Evolutionary conservation across 2,888 invertebrate species (phyloP).

Genomic region (Phyllotreta cruciferae): DNA sequence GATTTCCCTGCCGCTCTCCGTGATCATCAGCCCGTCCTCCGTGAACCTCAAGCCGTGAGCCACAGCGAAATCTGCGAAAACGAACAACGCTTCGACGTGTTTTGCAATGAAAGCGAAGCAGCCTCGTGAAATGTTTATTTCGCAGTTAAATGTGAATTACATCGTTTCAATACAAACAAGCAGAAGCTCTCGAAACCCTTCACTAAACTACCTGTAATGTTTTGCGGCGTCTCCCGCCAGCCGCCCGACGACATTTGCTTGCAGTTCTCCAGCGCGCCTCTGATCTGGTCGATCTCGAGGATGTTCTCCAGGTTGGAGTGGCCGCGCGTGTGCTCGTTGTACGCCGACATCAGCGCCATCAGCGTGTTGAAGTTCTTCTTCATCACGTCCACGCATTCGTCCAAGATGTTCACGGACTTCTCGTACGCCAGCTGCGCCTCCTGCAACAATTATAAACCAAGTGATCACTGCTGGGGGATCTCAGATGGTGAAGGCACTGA

Average conservation of each 20-base stretch:
- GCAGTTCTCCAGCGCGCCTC: constrained; percentile 44
- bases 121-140: too few species aligned
- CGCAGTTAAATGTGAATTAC: constrained; percentile 20
- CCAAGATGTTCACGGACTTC: constrained; percentile 44
- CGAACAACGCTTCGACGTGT: constrained; percentile 3
- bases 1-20: constrained; percentile 49
- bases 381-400: constrained; percentile 45
- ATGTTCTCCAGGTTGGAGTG: constrained; percentile 44
- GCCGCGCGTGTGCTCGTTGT: constrained; percentile 24
- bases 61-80: constrained; percentile 44
- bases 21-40: constrained; percentile 51
- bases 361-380: constrained; percentile 43
- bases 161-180: constrained; percentile 23
- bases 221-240: constrained; percentile 45
- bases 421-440: constrained; percentile 50
- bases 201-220: constrained; percentile 42
- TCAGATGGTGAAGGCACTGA: constrained; percentile 6
- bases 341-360: constrained; percentile 46
- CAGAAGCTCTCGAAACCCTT: constrained; percentile 32
- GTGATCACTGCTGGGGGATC: not conserved
- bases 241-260: constrained; percentile 44
- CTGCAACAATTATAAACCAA: constrained; percentile 22
- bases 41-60: constrained; percentile 51
- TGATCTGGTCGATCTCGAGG: constrained; percentile 43
- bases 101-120: not conserved